A percentile compares a stretch with the other conserved stretches of the same genome.
Conservation (phyloP, 2,888 invertebrate genomes). For the Neocrepidodera transversa region DNA sequence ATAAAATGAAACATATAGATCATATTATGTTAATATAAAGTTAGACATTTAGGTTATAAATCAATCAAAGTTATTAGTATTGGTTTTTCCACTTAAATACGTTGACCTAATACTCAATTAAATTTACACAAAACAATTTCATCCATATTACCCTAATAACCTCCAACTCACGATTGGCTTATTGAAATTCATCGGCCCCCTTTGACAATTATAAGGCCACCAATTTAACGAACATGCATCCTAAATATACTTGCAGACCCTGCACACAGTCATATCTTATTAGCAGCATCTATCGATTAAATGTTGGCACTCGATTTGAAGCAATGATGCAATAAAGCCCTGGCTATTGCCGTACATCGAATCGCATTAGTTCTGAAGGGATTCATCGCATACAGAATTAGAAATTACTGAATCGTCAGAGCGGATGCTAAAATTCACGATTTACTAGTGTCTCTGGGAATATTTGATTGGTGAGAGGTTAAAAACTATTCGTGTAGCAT, state of each 20-base stretch:
- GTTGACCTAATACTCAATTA: too few relatives aligned
- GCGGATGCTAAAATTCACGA: too few relatives aligned
- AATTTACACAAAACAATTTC: too few relatives aligned
- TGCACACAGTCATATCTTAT: neutral
- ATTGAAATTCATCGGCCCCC: neutral
- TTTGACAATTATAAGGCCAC: neutral
- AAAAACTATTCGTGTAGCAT: too few relatives aligned
- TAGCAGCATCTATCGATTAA: neutral
- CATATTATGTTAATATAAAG: too few relatives aligned
- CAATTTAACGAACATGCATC: neutral
- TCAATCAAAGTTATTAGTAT: too few relatives aligned
- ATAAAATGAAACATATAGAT: too few relatives aligned
- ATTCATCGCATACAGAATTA: neutral
- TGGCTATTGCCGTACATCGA: neutral
- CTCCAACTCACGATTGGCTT: neutral
- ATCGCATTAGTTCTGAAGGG: conserved; percentile 1
- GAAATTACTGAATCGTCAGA: neutral
- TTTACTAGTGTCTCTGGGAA: too few relatives aligned
- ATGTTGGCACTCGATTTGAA: conserved; percentile 10
- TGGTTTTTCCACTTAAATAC: too few relatives aligned
- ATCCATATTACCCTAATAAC: too few relatives aligned
- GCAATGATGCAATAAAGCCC: conserved; percentile 7
- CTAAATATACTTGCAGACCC: neutral
- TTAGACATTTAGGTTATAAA: too few relatives aligned
- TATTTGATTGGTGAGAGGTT: too few relatives aligned